Evolutionary conservation across 2,888 invertebrate genomes (phyloP).

Genomic region (Subacronicta megacephala): DNA sequence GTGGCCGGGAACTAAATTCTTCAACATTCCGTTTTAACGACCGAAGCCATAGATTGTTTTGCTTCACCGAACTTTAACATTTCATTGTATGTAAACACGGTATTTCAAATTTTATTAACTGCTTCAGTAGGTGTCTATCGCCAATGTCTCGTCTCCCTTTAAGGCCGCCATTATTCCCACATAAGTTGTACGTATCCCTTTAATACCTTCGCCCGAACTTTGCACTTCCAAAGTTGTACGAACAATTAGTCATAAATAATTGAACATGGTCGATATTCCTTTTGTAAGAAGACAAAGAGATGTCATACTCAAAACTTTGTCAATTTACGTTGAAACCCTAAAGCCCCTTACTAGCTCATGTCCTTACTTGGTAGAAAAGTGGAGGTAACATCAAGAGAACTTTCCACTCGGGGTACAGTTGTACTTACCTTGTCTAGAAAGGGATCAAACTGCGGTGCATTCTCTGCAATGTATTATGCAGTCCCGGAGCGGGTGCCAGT

Average conservation of each 20-base stretch:
- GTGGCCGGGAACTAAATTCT: constrained; percentile 55
- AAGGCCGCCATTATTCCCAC: constrained; percentile 54
- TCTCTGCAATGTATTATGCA: constrained; percentile 89
- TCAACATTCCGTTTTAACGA: constrained; percentile 52
- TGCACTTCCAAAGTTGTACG: constrained; percentile 68
- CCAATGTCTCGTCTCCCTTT: constrained; percentile 29
- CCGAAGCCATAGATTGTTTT: constrained; percentile 48
- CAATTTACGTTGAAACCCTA: constrained; percentile 83
- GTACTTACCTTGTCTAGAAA: constrained; percentile 88
- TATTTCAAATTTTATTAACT: constrained; percentile 16
- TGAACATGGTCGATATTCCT: constrained; percentile 82
- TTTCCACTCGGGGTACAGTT: constrained; percentile 79
- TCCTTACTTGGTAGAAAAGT: constrained; percentile 82
- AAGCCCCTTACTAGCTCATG: constrained; percentile 82
- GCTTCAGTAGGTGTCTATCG: constrained; percentile 13
- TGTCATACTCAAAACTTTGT: constrained; percentile 84
- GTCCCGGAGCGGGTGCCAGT: constrained; percentile 77
- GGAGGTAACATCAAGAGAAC: constrained; percentile 83
- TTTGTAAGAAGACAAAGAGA: constrained; percentile 83
- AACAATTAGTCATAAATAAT: constrained; percentile 85
- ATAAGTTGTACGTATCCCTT: constrained; percentile 60
- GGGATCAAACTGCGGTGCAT: constrained; percentile 89
- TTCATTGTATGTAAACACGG: constrained; percentile 12
- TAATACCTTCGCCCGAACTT: constrained; percentile 69
- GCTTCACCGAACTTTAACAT: constrained; percentile 29